These are phyloP conservation scores for Coryphaenoides rupestris DNA, from an alignment of 2,113 vertebrate species.

Conservation along the genomic window DNA sequence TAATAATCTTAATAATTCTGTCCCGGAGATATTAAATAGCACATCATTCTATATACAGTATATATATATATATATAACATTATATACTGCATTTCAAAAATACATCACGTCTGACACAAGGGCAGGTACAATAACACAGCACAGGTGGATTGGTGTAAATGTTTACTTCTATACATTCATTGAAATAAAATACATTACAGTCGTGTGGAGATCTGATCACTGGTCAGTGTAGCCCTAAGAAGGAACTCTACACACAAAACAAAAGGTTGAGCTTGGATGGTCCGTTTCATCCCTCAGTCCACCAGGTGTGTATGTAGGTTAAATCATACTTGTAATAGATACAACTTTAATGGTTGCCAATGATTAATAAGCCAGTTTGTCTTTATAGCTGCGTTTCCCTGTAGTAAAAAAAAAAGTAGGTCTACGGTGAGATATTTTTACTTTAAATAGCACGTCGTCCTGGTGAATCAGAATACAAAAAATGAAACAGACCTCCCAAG, in stretches of 20 bases:
- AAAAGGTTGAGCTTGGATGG: background rate
- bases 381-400: background rate
- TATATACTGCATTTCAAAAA: background rate
- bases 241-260: slow-evolving; percentile 20
- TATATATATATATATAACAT: too few species aligned
- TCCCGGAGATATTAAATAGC: background rate
- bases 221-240: slow-evolving; percentile 41
- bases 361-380: background rate
- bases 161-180: slow-evolving; percentile 65
- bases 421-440: background rate
- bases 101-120: background rate
- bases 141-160: slow-evolving; percentile 40
- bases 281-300: background rate
- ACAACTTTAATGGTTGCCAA: background rate
- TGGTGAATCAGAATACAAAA: background rate
- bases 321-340: background rate
- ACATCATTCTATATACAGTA: background rate
- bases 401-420: background rate
- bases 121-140: background rate
- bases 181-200: slow-evolving; percentile 52
- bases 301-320: background rate
- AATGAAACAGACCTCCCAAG: background rate
- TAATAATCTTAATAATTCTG: background rate
- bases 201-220: slow-evolving; percentile 29
- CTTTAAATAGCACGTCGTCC: too few species aligned